Conservation (phyloP, 1,140 invertebrate species). For the Musca vetustissima region DNA sequence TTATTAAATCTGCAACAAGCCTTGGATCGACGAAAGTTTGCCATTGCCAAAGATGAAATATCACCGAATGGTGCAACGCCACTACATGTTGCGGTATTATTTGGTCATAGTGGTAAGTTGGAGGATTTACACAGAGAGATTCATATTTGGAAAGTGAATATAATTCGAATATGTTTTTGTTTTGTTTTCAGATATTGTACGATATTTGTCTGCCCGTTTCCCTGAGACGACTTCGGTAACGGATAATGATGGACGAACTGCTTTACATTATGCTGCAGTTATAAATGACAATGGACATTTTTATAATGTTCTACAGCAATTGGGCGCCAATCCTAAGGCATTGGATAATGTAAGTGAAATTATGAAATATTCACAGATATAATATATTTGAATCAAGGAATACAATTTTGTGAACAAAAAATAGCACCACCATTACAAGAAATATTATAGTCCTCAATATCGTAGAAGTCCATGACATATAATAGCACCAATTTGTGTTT, state of each 20-base stretch:
- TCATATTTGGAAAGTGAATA: neutral
- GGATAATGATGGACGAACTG: conserved; percentile 80
- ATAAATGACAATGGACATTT: conserved; percentile 85
- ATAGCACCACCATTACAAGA: no score
- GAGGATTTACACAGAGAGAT: neutral
- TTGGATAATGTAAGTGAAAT: conserved; percentile 75
- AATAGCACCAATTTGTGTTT: no score
- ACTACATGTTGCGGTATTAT: conserved; percentile 88
- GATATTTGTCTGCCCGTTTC: conserved; percentile 73
- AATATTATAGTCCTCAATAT: no score
- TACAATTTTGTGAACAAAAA: no score
- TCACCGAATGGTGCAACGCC: conserved; percentile 87
- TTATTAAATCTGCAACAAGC: conserved; percentile 81
- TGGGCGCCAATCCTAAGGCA: conserved; percentile 79
- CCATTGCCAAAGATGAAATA: conserved; percentile 77
- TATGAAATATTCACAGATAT: neutral
- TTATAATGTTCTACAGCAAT: conserved; percentile 80
- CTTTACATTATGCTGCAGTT: conserved; percentile 88
- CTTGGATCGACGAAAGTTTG: conserved; percentile 88
- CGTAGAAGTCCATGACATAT: no score
- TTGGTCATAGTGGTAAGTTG: conserved; percentile 67
- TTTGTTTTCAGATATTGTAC: conserved; percentile 57
- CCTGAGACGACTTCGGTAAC: conserved; percentile 77
- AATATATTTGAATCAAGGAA: no score
- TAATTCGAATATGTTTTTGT: neutral